These are phyloP conservation scores for Neogobius melanostomus DNA, from an alignment of 2,113 vertebrate genomes.

Conservation along the genomic window DNA sequence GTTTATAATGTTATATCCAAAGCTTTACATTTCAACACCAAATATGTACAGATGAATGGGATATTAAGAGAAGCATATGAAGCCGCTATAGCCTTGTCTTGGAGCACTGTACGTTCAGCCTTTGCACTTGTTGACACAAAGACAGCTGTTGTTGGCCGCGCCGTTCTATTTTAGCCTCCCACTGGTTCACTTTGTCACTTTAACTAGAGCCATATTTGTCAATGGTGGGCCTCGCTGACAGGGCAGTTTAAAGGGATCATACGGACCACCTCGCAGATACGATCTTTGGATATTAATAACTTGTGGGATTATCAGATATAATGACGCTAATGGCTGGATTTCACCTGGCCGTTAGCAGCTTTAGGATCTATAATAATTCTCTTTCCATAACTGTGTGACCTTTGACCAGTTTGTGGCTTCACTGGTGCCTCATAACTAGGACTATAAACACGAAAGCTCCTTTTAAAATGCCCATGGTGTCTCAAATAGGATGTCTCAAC, in stretches of 20 bases:
- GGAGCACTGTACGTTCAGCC: constrained; percentile 55
- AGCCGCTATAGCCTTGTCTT: constrained; percentile 5
- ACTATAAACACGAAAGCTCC: constrained; percentile 29
- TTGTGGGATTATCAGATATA: constrained; percentile 27
- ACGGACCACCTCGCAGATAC: constrained; percentile 34
- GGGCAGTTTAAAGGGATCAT: constrained; percentile 38
- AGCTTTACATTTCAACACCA: not conserved
- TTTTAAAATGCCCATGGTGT: constrained; percentile 26
- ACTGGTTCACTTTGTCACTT: constrained; percentile 44
- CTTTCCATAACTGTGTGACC: constrained; percentile 28
- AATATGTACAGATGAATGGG: not conserved
- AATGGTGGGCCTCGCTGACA: constrained; percentile 57
- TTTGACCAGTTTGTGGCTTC: constrained; percentile 39
- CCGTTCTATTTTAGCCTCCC: constrained; percentile 57
- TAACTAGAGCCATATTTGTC: constrained; percentile 54
- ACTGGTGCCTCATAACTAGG: constrained; percentile 33
- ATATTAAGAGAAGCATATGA: not conserved
- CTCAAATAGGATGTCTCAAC: constrained; percentile 42
- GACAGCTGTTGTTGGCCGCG: constrained; percentile 70
- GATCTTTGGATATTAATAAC: constrained; percentile 48
- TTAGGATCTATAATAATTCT: constrained; percentile 35
- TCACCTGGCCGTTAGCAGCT: constrained; percentile 1
- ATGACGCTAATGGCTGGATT: constrained; percentile 33
- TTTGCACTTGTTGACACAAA: constrained; percentile 52
- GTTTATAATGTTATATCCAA: no score